These are phyloP conservation scores for Suillia variegata DNA, from an alignment of 2,888 invertebrate species.

Conservation along the genomic window DNA sequence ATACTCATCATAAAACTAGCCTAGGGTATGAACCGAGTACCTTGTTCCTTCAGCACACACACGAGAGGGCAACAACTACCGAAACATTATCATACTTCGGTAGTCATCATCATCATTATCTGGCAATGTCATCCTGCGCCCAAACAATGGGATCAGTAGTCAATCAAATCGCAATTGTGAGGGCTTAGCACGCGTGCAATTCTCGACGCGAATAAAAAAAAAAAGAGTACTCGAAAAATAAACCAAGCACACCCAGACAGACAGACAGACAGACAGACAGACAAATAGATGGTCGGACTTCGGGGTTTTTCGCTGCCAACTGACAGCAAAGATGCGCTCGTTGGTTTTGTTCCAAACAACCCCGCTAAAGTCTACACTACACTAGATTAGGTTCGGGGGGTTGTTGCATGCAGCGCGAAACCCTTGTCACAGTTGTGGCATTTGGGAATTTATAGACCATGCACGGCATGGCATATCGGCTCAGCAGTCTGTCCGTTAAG, in stretches of 20 bases:
- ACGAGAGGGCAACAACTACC: conserved; percentile 1
- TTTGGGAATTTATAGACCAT: conserved; percentile 32
- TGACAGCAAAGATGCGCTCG: conserved; percentile 22
- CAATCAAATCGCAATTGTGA: conserved; percentile 57
- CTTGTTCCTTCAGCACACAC: too few relatives aligned
- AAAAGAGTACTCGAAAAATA: too few relatives aligned
- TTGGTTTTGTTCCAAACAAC: conserved; percentile 18
- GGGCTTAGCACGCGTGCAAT: conserved; percentile 40
- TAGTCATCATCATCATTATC: conserved; percentile 22
- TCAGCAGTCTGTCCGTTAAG: too few relatives aligned
- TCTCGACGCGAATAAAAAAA: too few relatives aligned
- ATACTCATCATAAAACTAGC: conserved; percentile 5
- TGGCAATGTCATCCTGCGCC: conserved; percentile 14
- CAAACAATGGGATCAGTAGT: conserved; percentile 43
- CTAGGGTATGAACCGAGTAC: neutral
- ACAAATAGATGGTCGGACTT: too few relatives aligned
- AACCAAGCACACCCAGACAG: neutral
- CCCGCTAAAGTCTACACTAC: too few relatives aligned
- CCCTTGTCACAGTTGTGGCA: conserved; percentile 24
- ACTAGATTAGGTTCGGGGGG: too few relatives aligned
- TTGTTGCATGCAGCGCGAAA: conserved; percentile 15
- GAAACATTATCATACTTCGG: conserved; percentile 13
- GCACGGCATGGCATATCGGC: too few relatives aligned
- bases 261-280: too few relatives aligned
- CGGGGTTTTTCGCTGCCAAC: conserved; percentile 27